Conservation (phyloP, 1,140 invertebrate species). For the Drosophila ananassae region DNA sequence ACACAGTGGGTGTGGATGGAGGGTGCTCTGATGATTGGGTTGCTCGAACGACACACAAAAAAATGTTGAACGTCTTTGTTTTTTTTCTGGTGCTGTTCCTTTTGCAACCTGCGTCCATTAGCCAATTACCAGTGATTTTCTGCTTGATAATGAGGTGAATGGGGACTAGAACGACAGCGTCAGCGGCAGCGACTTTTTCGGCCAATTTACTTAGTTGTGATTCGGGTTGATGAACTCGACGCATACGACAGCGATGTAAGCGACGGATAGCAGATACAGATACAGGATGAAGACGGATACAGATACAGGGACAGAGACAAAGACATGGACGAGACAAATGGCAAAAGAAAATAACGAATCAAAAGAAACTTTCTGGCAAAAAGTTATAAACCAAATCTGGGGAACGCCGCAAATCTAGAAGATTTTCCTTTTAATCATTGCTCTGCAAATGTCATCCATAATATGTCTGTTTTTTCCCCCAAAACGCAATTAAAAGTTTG, state of each 20-base stretch:
- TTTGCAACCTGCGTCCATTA: slow-evolving; percentile 54
- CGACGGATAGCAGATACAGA: slow-evolving; percentile 33
- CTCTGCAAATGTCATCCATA: neutral
- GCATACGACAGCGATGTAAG: slow-evolving; percentile 27
- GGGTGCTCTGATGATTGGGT: slow-evolving; percentile 14
- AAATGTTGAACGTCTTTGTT: slow-evolving; percentile 19
- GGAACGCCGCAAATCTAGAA: slow-evolving; percentile 1
- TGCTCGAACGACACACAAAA: slow-evolving; percentile 41
- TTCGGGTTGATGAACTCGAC: slow-evolving; percentile 56
- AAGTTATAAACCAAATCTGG: slow-evolving; percentile 17
- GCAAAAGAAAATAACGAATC: slow-evolving; percentile 38
- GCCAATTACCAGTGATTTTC: slow-evolving; percentile 75
- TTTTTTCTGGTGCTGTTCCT: slow-evolving; percentile 23
- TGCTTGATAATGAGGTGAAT: slow-evolving; percentile 69
- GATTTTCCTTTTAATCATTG: neutral
- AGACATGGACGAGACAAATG: slow-evolving; percentile 30
- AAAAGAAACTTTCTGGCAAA: slow-evolving; percentile 31
- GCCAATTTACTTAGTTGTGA: slow-evolving; percentile 66
- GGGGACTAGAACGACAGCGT: slow-evolving; percentile 11
- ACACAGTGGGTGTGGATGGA: slow-evolving; percentile 20
- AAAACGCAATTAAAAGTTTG: slow-evolving; percentile 29
- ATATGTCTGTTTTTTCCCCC: neutral
- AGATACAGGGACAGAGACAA: slow-evolving; percentile 9
- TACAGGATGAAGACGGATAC: neutral
- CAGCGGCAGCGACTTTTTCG: slow-evolving; percentile 28